These are phyloP conservation scores for Etheostoma perlongum DNA, from an alignment of 2,797 vertebrate genomes.

Conservation along the genomic window DNA sequence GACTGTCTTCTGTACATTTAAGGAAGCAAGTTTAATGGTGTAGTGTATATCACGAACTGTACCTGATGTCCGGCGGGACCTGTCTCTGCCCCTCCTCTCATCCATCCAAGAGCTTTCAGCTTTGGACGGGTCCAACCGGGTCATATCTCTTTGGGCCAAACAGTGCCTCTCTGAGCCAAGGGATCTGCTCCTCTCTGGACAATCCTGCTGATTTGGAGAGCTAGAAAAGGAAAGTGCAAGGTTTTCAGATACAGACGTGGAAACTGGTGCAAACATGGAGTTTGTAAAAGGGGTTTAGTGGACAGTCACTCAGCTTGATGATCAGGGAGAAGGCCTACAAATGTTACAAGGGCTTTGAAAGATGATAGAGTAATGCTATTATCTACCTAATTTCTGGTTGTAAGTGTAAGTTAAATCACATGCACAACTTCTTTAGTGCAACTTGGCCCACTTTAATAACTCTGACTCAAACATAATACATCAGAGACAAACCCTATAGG, in stretches of 20 bases:
- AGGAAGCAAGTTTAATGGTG: not conserved
- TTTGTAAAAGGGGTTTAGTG: not conserved
- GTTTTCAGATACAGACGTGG: not conserved
- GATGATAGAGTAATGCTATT: not conserved
- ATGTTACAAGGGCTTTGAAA: not conserved
- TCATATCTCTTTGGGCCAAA: constrained; percentile 75
- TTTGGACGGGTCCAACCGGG: constrained; percentile 75
- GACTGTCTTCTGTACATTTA: not conserved
- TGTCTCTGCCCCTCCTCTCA: constrained; percentile 75
- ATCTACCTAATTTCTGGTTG: too few species aligned
- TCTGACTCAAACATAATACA: too few species aligned
- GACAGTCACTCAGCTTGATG: not conserved
- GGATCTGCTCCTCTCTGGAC: constrained; percentile 50
- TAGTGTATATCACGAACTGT: constrained; percentile 6
- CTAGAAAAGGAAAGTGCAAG: constrained; percentile 33
- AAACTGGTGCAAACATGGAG: constrained; percentile 1
- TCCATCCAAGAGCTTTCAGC: constrained; percentile 77
- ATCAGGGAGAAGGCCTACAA: not conserved
- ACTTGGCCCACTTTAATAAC: too few species aligned
- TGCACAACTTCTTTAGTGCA: too few species aligned
- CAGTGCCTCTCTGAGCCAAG: constrained; percentile 48
- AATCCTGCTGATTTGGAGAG: constrained; percentile 48
- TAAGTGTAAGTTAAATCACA: too few species aligned
- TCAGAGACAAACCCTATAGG: not conserved
- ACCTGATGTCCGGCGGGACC: constrained; percentile 79